Evolutionary conservation across 2,888 invertebrate species (phyloP).

Genomic region (Pammene aurita): DNA sequence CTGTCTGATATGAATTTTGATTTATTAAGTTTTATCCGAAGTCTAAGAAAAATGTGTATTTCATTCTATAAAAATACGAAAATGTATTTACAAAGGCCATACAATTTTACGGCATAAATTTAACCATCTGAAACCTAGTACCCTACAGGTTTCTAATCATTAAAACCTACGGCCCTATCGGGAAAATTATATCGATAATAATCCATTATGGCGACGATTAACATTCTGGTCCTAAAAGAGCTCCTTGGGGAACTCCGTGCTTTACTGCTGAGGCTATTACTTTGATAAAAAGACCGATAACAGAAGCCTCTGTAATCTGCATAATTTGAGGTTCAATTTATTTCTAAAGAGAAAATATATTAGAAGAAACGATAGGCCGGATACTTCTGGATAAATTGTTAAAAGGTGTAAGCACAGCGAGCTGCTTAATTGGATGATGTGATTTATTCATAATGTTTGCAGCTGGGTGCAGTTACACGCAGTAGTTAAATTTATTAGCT

Average conservation of each 20-base stretch:
- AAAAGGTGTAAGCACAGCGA: neutral
- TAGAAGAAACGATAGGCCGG: neutral
- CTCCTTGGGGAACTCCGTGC: conserved; percentile 4
- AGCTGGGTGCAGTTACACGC: too few relatives aligned
- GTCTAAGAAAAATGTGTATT: too few relatives aligned
- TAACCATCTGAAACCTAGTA: neutral
- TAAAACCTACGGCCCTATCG: conserved; percentile 14
- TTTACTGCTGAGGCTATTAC: conserved; percentile 21
- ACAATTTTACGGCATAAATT: too few relatives aligned
- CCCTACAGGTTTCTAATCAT: conserved; percentile 12
- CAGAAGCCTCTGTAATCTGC: conserved; percentile 13
- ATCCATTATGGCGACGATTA: conserved; percentile 24
- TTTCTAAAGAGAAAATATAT: conserved; percentile 1
- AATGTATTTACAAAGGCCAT: too few relatives aligned
- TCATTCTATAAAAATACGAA: too few relatives aligned
- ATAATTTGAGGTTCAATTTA: conserved; percentile 13
- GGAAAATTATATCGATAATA: conserved; percentile 32
- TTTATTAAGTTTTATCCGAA: too few relatives aligned
- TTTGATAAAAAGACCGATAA: conserved; percentile 26
- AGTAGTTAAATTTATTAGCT: too few relatives aligned
- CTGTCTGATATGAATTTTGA: too few relatives aligned
- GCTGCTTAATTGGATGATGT: too few relatives aligned
- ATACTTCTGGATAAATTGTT: neutral
- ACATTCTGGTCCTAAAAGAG: conserved; percentile 17
- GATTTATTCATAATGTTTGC: too few relatives aligned